Conservation (phyloP, 2,888 invertebrate genomes). For the Ormyrus nitidulus region DNA sequence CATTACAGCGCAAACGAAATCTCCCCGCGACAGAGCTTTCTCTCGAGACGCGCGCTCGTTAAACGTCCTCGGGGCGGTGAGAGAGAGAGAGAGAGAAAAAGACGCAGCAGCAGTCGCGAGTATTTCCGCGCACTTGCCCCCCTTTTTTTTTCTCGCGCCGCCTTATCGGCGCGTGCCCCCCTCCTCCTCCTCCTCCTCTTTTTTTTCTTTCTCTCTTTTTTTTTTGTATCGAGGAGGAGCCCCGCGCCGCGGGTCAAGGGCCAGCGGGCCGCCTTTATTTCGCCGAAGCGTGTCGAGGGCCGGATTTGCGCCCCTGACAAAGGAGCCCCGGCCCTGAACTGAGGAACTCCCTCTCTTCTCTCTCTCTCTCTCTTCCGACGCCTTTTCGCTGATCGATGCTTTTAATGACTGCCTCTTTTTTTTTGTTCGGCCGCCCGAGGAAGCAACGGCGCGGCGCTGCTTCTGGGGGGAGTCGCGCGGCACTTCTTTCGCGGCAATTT, state of each 20-base stretch:
- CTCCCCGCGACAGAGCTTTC: not conserved
- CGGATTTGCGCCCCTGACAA: slow-evolving; percentile 28
- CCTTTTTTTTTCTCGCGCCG: not conserved
- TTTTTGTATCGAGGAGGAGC: not conserved
- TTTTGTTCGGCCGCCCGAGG: not conserved
- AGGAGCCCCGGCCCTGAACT: slow-evolving; percentile 10
- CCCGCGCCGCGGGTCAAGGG: not conserved
- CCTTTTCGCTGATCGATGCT: not conserved
- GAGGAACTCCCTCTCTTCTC: not conserved
- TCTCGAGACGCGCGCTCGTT: slow-evolving; percentile 7
- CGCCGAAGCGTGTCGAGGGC: slow-evolving; percentile 36
- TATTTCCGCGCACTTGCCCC: not conserved
- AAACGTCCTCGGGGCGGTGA: slow-evolving; percentile 2
- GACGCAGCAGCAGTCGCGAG: not conserved
- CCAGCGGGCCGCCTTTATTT: slow-evolving; percentile 1
- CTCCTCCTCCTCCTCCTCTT: not conserved
- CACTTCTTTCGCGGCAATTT: too few relatives aligned
- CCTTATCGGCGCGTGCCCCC: not conserved
- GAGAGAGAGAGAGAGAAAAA: not conserved
- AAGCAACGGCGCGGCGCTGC: too few relatives aligned
- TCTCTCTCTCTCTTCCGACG: too few relatives aligned
- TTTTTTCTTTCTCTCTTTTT: not conserved
- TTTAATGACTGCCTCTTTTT: not conserved
- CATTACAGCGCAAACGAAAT: too few relatives aligned
- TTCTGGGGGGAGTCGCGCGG: too few relatives aligned